Evolutionary conservation across 1,140 invertebrate genomes (phyloP), one percentile per base, ranked within the genome.

Genomic region (Trypoxylus dichotomus): DNA sequence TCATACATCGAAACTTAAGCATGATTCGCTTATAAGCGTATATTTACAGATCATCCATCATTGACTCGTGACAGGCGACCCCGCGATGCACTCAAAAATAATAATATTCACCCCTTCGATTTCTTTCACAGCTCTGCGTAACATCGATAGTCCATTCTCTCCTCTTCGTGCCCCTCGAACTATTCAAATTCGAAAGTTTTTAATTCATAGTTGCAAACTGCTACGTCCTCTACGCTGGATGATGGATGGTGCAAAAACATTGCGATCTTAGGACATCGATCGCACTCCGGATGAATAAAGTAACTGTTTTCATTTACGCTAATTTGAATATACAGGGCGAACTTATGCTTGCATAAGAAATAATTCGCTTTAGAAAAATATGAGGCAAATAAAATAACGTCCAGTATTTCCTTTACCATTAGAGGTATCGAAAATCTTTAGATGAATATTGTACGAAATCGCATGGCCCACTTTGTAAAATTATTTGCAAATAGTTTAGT

Each of bases 121-220:
- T 54, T n/a, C 47, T 54, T n/a, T 54, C 47, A 15, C 7, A 13
- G 19, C 19, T 54, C 47, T n/a, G 15, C 19, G 15, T 54, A n/a
- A 19, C 15, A n/a, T n/a, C 15, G 15, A 54, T 19, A 13, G 10
- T 19, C 47, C 15, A 19, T n/a, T 15, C 27, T 27, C 24, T 24
- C 60, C 60, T 13, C 15, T 1, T 21, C 7, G 7, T 58, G 7
- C 47, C 21, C 21, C 15, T 58, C 7, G 13, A 29, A 68, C 60
- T 68, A 68, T 68, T 68, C 60, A 68, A 68, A 68, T 68, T 68
- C 15, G 60, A 68, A 68, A 68, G 60, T 68, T 68, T 68, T 68
- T 68, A 68, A 68, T 68, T 68, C 60, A 24, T 68, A 29, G 60
- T 29, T 10, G 27, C 24, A 24, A 29, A 27, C 8, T 24, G 60